Evolutionary conservation across 2,888 invertebrate species (phyloP).

Genomic region (Protophormia terraenovae): DNA sequence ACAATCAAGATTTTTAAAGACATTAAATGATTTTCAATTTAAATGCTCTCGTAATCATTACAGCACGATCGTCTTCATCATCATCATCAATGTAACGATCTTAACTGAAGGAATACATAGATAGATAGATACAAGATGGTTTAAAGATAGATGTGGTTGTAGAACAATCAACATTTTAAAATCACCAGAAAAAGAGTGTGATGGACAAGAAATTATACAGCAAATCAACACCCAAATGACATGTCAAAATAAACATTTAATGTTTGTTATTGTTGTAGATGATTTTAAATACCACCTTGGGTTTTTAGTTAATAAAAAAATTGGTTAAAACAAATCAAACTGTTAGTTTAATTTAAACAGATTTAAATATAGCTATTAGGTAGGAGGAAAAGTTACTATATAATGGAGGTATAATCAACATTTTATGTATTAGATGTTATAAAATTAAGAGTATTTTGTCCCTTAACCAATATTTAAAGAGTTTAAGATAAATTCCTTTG

Average conservation of each 20-base stretch:
- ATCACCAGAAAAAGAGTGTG: conserved; percentile 20
- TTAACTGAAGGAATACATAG: neutral
- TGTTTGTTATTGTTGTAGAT: neutral
- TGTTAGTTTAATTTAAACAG: neutral
- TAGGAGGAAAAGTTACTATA: neutral
- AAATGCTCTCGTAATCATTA: conserved; percentile 10
- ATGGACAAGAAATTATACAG: conserved; percentile 14
- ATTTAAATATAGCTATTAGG: neutral
- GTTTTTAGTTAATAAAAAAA: conserved; percentile 1
- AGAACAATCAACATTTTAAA: conserved; percentile 14
- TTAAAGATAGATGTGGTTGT: conserved; percentile 1
- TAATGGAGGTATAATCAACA: too few relatives aligned
- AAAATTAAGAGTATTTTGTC: neutral
- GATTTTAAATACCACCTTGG: conserved; percentile 18
- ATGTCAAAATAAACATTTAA: conserved; percentile 18
- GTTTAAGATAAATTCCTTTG: neutral
- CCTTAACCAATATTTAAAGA: neutral
- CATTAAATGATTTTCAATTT: conserved; percentile 50
- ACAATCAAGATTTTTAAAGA: conserved; percentile 50
- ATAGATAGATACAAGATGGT: neutral
- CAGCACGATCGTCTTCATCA: neutral
- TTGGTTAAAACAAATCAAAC: conserved; percentile 18
- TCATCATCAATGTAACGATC: conserved; percentile 42
- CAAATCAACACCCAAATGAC: conserved; percentile 53
- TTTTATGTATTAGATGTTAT: too few relatives aligned